These are phyloP conservation scores for Melieria picta DNA, from an alignment of 2,888 invertebrate genomes.

Conservation along the genomic window DNA sequence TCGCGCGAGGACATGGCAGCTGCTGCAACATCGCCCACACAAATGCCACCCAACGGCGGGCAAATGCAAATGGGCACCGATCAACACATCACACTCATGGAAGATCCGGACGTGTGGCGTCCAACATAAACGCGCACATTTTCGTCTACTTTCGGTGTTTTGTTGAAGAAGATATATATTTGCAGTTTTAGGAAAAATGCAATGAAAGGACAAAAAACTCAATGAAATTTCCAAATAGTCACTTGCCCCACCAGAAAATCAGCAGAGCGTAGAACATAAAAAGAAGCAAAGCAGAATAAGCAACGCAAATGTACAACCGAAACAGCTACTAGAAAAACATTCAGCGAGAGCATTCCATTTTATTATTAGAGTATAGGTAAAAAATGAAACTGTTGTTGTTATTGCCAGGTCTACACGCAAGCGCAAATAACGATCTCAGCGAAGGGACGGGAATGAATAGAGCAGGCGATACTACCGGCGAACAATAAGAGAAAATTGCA, in stretches of 20 bases:
- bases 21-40: slow-evolving; percentile 76
- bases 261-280: slow-evolving; percentile 9
- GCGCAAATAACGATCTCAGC: slow-evolving; percentile 22
- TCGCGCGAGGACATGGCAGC: slow-evolving; percentile 87
- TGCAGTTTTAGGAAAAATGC: slow-evolving; percentile 25
- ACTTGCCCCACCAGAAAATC: slow-evolving; percentile 43
- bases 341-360: slow-evolving; percentile 13
- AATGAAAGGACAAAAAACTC: slow-evolving; percentile 28
- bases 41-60: slow-evolving; percentile 70
- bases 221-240: slow-evolving; percentile 25
- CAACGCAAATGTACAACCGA: slow-evolving; percentile 11
- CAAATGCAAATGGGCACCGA: slow-evolving; percentile 66
- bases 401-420: slow-evolving; percentile 19
- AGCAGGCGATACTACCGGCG: neutral
- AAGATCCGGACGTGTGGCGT: slow-evolving; percentile 93
- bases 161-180: neutral
- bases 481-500: slow-evolving; percentile 24
- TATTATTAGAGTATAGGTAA: neutral
- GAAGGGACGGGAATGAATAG: neutral
- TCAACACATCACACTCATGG: slow-evolving; percentile 86
- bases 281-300: slow-evolving; percentile 8
- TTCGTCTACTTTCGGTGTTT: slow-evolving; percentile 7
- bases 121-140: slow-evolving; percentile 77
- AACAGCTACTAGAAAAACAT: neutral
- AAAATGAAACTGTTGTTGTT: slow-evolving; percentile 18